Evolutionary conservation across 2,888 invertebrate species (phyloP), one percentile per base, ranked within the genome.

Genomic region (Coelopa pilipes): DNA sequence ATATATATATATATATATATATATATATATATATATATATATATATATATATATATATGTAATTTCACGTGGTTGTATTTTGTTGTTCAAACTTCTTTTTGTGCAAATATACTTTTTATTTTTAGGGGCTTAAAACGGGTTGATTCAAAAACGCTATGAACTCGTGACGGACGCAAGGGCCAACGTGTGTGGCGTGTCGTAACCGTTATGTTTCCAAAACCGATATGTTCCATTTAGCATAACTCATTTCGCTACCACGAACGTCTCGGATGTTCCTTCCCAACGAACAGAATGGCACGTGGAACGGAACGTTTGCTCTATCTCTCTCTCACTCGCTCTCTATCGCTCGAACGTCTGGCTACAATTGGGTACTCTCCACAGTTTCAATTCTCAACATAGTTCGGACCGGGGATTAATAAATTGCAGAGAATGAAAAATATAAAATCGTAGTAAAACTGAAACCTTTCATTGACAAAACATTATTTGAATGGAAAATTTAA

Each of bases 171-270:
- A 46, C 46, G 69, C 57, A 57, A 59, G 59, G 70, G 70, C 70
- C 70, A 70, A 70, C 60, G 59, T 47, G 60, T 47, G 60, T 24
- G 70, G 70, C 70, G 47, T 49, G 60, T 60, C 60, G 60, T 70
- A 11, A 70, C 70, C 60, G 70, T 70, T 49, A 49, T 70, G 70
- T 70, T 49, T 60, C 60, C 21, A 9, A 34, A 49, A 70, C 47
- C 60, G 70, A 24, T 70, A 65, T 65, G 65, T 65, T 67, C 66
- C 66, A 67, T 24, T 50, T 67, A 13, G 53, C 9, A 46, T 21
- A 49, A 49, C 19, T 7, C 11, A 24, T 49, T 59, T 46, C 34
- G 7, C 34, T 7, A 34, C 34, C n/a, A n/a, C n/a, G n/a, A n/a
- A n/a, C n/a, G n/a, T n/a, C n/a, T n/a, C n/a, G n/a, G n/a, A n/a